These are phyloP conservation scores for Taurulus bubalis DNA, from an alignment of 2,113 vertebrate species.

Conservation along the genomic window DNA sequence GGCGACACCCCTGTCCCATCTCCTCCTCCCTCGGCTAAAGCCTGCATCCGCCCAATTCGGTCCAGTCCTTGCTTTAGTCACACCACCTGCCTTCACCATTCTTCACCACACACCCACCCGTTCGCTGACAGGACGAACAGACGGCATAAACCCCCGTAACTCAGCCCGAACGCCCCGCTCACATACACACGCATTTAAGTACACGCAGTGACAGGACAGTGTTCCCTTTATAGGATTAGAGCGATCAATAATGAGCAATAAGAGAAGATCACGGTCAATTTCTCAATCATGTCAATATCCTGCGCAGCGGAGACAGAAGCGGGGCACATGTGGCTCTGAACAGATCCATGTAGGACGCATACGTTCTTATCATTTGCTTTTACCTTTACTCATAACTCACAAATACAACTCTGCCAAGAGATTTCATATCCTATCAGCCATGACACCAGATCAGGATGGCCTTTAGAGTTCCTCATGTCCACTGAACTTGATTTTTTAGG, in stretches of 20 bases:
- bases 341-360: background rate
- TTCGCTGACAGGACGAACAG: constrained; percentile 88
- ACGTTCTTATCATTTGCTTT: background rate
- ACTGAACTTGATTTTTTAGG: background rate
- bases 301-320: constrained; percentile 13
- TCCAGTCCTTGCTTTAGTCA: constrained; percentile 93
- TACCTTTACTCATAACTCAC: background rate
- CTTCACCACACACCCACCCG: constrained; percentile 82
- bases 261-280: constrained; percentile 52
- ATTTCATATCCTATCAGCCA: background rate
- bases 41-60: constrained; percentile 89
- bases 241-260: constrained; percentile 89
- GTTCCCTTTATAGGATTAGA: constrained; percentile 81
- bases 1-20: constrained; percentile 82
- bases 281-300: constrained; percentile 44
- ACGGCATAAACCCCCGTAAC: constrained; percentile 84
- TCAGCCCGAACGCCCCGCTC: constrained; percentile 73
- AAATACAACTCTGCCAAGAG: background rate
- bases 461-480: background rate
- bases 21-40: constrained; percentile 72
- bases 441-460: background rate
- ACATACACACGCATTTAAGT: background rate
- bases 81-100: constrained; percentile 99
- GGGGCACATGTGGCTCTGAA: constrained; percentile 27
- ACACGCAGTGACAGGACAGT: constrained; percentile 22